A percentile compares a stretch with the other conserved stretches of the same genome.
These are phyloP conservation scores for Macrophya alboannulata DNA, from an alignment of 2,888 invertebrate genomes.

Conservation along the genomic window DNA sequence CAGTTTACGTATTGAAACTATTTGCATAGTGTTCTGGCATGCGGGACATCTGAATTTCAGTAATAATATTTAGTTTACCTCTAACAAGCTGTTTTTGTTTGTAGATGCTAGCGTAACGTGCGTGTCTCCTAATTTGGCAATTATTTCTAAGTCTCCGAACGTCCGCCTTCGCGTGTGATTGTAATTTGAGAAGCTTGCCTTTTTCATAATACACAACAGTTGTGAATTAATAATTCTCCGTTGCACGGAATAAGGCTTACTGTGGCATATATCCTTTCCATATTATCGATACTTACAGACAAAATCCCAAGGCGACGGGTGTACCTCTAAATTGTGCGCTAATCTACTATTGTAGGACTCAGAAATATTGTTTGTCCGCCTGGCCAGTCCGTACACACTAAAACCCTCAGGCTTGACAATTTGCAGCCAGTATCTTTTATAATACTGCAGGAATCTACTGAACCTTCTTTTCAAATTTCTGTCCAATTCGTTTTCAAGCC, in stretches of 20 bases:
- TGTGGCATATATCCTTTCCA: background rate
- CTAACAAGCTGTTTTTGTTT: constrained; percentile 49
- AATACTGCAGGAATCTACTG: background rate
- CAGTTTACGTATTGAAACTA: too few relatives aligned
- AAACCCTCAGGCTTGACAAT: constrained; percentile 30
- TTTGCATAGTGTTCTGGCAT: background rate
- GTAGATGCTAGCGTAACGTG: constrained; percentile 47
- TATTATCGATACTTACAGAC: constrained; percentile 55
- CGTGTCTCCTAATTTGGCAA: constrained; percentile 47
- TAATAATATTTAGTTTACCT: constrained; percentile 30
- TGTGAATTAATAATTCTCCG: too few relatives aligned
- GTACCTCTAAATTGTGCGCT: constrained; percentile 32
- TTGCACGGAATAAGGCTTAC: too few relatives aligned
- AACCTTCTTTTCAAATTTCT: background rate
- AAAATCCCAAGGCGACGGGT: constrained; percentile 57
- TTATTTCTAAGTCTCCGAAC: constrained; percentile 34
- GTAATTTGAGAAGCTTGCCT: constrained; percentile 55
- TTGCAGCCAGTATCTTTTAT: constrained; percentile 47
- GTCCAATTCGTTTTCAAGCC: background rate
- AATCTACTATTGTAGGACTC: constrained; percentile 55
- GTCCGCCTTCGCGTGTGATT: constrained; percentile 46
- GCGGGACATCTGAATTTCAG: background rate
- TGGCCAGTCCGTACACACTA: constrained; percentile 48
- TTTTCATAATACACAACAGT: background rate
- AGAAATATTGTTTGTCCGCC: constrained; percentile 49